A percentile compares a stretch with the other conserved stretches of the same genome.
These are phyloP conservation scores for Drosophila mojavensis DNA, from an alignment of 1,140 invertebrate genomes.

Conservation along the genomic window DNA sequence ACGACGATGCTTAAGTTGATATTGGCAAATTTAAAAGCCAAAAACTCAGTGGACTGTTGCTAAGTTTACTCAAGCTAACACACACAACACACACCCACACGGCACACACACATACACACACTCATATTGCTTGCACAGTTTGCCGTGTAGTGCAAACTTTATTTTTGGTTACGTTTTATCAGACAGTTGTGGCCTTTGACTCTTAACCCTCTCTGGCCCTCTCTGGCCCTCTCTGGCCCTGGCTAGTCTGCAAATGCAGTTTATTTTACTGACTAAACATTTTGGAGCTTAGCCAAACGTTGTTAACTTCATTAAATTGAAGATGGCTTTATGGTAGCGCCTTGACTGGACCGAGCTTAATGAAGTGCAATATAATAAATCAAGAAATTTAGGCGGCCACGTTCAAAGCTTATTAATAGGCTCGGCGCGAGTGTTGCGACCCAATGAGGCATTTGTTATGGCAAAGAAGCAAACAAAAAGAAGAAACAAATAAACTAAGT, in stretches of 20 bases:
- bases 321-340: conserved; percentile 21
- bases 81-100: conserved; percentile 2
- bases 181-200: conserved; percentile 34
- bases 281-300: conserved; percentile 38
- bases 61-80: conserved; percentile 35
- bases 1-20: not conserved
- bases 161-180: conserved; percentile 37
- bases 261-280: conserved; percentile 10
- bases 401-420: conserved; percentile 71
- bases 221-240: not conserved
- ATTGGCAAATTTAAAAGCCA: conserved; percentile 31
- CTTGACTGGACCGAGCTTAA: conserved; percentile 39
- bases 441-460: conserved; percentile 25
- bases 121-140: conserved; percentile 34
- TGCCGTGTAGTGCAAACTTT: conserved; percentile 32
- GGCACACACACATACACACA: conserved; percentile 5
- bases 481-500: conserved; percentile 4
- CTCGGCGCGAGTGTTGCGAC: conserved; percentile 14
- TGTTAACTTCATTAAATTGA: conserved; percentile 40
- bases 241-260: conserved; percentile 20
- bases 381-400: conserved; percentile 55
- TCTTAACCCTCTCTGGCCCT: not conserved
- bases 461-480: conserved; percentile 25
- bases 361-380: conserved; percentile 71
- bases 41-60: conserved; percentile 34